Percentiles rank a stretch among this genome's conserved stretches.
Conservation (phyloP, 2,797 vertebrate species). For the Salmo trutta region DNA sequence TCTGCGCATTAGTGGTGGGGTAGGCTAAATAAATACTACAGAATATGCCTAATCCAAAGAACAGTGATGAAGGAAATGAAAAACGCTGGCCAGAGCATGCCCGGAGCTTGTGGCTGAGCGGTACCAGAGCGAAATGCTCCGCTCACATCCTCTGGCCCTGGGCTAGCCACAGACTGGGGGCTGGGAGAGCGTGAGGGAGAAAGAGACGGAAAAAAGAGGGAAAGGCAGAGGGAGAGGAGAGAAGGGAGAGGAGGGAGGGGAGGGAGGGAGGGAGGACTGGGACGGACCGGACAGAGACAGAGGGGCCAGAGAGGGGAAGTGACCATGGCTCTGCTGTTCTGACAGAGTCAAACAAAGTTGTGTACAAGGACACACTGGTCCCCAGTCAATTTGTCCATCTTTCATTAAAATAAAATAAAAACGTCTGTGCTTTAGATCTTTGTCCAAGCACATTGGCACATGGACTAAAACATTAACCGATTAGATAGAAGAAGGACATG, state of each 20-base stretch:
- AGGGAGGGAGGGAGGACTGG: no score
- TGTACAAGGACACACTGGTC: neutral
- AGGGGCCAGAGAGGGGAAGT: neutral
- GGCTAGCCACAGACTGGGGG: neutral
- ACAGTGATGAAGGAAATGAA: no score
- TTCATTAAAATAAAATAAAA: neutral
- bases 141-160: no score
- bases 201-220: neutral
- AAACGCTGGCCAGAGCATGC: no score
- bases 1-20: no score
- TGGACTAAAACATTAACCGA: neutral
- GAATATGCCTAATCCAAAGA: no score
- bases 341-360: neutral
- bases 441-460: neutral
- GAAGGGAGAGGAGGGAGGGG: no score
- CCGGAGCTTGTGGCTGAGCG: no score
- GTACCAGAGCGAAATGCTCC: no score
- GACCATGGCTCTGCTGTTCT: constrained; percentile 18
- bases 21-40: no score
- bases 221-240: constrained; percentile 17
- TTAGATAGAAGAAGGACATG: neutral
- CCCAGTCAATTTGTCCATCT: constrained; percentile 1
- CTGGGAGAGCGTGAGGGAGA: neutral
- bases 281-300: neutral
- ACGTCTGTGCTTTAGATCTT: neutral